These are phyloP conservation scores for Silurus meridionalis DNA, from an alignment of 2,113 vertebrate species.

Conservation along the genomic window DNA sequence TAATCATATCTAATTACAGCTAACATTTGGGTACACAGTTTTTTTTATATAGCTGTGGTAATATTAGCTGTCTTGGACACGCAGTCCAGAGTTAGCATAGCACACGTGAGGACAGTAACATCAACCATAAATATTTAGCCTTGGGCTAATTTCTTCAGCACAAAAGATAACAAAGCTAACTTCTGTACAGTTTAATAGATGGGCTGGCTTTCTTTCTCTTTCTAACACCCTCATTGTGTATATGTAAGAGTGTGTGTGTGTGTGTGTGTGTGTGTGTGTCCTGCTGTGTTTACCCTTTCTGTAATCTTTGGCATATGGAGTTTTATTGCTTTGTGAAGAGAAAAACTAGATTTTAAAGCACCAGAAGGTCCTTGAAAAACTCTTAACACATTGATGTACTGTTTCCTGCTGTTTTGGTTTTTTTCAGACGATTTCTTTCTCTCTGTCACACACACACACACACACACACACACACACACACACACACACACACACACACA, in stretches of 20 bases:
- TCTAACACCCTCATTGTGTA: not conserved
- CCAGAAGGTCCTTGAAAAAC: not conserved
- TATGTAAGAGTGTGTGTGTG: not conserved
- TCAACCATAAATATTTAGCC: not conserved
- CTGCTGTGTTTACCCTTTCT: constrained; percentile 5
- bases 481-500: constrained; percentile 17
- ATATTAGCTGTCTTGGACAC: not conserved
- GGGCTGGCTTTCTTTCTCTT: not conserved
- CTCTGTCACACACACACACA: not conserved
- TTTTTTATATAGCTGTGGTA: not conserved
- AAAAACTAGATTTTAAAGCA: not conserved
- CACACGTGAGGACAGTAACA: not conserved
- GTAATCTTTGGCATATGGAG: constrained; percentile 6
- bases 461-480: constrained; percentile 17
- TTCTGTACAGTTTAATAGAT: not conserved
- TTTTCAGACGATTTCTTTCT: not conserved
- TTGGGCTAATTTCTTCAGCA: not conserved
- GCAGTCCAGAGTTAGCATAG: not conserved
- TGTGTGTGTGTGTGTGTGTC: not conserved
- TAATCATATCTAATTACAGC: not conserved
- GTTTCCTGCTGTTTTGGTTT: constrained; percentile 8
- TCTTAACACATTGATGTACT: constrained; percentile 8
- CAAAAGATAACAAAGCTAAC: not conserved
- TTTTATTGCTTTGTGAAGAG: constrained; percentile 36
- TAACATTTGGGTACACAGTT: not conserved